Conservation (phyloP, 2,888 invertebrate genomes). For the Chelonus formosanus region DNA sequence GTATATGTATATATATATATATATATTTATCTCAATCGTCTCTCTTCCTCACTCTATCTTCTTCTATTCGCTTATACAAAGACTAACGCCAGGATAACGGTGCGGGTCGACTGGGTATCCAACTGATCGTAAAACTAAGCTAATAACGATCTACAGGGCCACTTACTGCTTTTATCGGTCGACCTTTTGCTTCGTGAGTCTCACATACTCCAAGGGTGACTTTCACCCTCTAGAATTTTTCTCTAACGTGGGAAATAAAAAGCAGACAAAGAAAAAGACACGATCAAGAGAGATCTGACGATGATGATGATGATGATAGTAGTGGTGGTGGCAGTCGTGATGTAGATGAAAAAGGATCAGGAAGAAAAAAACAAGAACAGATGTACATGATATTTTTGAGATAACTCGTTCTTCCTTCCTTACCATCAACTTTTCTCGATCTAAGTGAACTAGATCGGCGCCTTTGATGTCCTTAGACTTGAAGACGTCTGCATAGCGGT, state of each 20-base stretch:
- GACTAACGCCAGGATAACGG: constrained; percentile 28
- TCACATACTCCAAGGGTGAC: constrained; percentile 6
- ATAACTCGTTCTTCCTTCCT: constrained; percentile 48
- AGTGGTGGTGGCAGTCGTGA: too few species aligned
- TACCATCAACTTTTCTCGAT: constrained; percentile 75
- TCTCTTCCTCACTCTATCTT: constrained; percentile 27
- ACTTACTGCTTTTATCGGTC: constrained; percentile 32
- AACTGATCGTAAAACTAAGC: constrained; percentile 36
- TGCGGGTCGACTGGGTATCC: constrained; percentile 21
- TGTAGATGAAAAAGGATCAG: too few species aligned
- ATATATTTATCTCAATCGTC: constrained; percentile 15
- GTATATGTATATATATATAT: not conserved
- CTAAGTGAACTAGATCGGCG: constrained; percentile 72
- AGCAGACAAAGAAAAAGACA: not conserved
- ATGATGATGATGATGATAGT: not conserved
- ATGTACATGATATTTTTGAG: too few species aligned
- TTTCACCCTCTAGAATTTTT: constrained; percentile 1
- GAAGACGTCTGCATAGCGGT: constrained; percentile 77
- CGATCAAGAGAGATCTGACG: not conserved
- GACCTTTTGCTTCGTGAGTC: constrained; percentile 32
- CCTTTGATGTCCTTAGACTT: constrained; percentile 77
- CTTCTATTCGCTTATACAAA: constrained; percentile 15
- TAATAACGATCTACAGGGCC: constrained; percentile 32
- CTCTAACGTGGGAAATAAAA: not conserved
- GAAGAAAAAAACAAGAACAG: too few species aligned